Evolutionary conservation across 2,113 vertebrate species (phyloP).

Genomic region (Clarias macrocephalus): DNA sequence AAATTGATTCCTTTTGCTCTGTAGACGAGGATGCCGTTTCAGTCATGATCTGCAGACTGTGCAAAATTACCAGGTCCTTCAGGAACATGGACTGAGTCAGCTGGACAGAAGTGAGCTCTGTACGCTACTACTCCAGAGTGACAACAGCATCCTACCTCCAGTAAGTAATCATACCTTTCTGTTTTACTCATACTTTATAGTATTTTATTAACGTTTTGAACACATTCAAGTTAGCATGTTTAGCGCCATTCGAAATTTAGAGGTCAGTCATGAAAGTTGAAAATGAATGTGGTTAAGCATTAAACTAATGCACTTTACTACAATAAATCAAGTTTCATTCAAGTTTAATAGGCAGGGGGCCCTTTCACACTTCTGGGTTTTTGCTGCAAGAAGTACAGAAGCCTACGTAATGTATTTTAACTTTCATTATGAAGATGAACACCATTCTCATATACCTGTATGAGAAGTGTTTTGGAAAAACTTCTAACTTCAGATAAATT

Average conservation of each 20-base stretch:
- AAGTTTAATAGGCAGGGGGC: not conserved
- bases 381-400: not conserved
- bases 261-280: not conserved
- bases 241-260: not conserved
- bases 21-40: slow-evolving; percentile 62
- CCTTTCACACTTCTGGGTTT: not conserved
- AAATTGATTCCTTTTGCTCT: not conserved
- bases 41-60: slow-evolving; percentile 59
- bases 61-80: slow-evolving; percentile 55
- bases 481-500: not conserved
- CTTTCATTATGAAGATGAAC: not conserved
- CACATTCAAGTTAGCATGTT: not conserved
- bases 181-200: not conserved
- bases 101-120: slow-evolving; percentile 64
- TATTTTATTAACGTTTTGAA: not conserved
- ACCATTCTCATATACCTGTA: no score
- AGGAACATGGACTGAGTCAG: slow-evolving; percentile 44
- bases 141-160: slow-evolving; percentile 60
- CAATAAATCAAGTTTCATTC: not conserved
- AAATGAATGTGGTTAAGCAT: not conserved
- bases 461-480: not conserved
- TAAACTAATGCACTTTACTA: not conserved
- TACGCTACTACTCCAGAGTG: slow-evolving; percentile 68
- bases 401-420: not conserved
- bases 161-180: slow-evolving; percentile 50